phyloP scores from a whole-genome alignment of 2,888 invertebrate species.

The Heliconius hortense region DNA sequence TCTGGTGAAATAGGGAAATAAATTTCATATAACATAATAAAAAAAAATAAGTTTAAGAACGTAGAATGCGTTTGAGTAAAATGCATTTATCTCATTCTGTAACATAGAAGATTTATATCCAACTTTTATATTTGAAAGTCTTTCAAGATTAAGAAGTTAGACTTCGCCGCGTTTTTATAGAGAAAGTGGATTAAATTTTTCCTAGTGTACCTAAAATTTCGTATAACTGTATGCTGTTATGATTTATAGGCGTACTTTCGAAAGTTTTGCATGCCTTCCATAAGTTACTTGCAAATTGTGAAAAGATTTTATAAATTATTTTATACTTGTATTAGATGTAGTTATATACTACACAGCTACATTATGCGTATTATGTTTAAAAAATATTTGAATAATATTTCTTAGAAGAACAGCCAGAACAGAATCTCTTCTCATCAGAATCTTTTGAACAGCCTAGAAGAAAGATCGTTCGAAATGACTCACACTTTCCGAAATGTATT shows the following conservation, averaged over 20 bases:
- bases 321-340: not conserved
- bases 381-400: too few species aligned
- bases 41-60: constrained; percentile 17
- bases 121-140: constrained; percentile 64
- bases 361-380: too few species aligned
- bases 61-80: constrained; percentile 36
- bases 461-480: too few species aligned
- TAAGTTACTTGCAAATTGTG: constrained; percentile 59
- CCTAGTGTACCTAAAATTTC: constrained; percentile 73
- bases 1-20: not conserved
- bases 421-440: too few species aligned
- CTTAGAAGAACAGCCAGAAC: too few species aligned
- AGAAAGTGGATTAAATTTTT: constrained; percentile 78
- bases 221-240: constrained; percentile 70
- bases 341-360: too few species aligned
- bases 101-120: constrained; percentile 53
- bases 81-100: constrained; percentile 39
- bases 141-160: constrained; percentile 69
- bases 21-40: not conserved
- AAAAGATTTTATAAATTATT: not conserved
- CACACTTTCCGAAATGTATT: too few species aligned
- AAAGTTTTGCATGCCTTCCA: constrained; percentile 78
- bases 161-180: constrained; percentile 64
- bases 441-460: too few species aligned
- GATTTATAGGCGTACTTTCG: constrained; percentile 76